A percentile compares a stretch with the other conserved stretches of the same genome.
Conservation (phyloP, 2,888 invertebrate species). For the Drosophila prolongata region DNA sequence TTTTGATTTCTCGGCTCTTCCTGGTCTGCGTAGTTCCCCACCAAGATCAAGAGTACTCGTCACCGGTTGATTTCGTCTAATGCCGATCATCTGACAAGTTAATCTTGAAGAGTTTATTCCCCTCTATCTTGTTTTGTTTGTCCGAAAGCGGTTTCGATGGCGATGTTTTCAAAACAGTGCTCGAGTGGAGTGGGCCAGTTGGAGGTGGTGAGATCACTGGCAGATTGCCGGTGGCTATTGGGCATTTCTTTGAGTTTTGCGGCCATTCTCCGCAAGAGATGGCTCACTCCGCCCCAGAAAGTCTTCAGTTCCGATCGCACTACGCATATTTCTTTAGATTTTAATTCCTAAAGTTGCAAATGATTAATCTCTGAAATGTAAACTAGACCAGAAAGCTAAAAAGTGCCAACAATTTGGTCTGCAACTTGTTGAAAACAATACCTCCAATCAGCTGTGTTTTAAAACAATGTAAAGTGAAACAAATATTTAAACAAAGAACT, state of each 20-base stretch:
- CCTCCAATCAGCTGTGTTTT: too few relatives aligned
- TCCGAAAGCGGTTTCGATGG: conserved; percentile 62
- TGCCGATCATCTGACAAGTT: conserved; percentile 57
- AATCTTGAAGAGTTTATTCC: conserved; percentile 78
- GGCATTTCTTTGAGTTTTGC: conserved; percentile 20
- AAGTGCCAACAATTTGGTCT: too few relatives aligned
- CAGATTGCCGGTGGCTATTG: not conserved
- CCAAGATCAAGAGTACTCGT: conserved; percentile 8
- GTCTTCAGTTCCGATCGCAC: conserved; percentile 2
- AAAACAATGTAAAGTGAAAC: too few relatives aligned
- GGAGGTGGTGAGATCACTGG: conserved; percentile 18
- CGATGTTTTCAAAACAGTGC: conserved; percentile 49
- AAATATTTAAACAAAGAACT: too few relatives aligned
- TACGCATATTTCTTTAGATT: not conserved
- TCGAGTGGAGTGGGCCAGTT: conserved; percentile 15
- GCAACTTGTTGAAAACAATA: too few relatives aligned
- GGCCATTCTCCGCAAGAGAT: conserved; percentile 9
- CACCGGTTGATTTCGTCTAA: conserved; percentile 46
- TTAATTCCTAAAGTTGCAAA: too few relatives aligned
- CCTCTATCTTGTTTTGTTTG: conserved; percentile 45
- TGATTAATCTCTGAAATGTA: too few relatives aligned
- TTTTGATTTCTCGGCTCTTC: conserved; percentile 29
- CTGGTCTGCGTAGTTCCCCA: conserved; percentile 41
- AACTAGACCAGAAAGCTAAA: too few relatives aligned
- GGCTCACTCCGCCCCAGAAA: conserved; percentile 9